Percentiles rank a stretch among this genome's conserved stretches.
Conservation (phyloP, 2,797 vertebrate species). For the Ctenochaetus hawaiiensis region DNA sequence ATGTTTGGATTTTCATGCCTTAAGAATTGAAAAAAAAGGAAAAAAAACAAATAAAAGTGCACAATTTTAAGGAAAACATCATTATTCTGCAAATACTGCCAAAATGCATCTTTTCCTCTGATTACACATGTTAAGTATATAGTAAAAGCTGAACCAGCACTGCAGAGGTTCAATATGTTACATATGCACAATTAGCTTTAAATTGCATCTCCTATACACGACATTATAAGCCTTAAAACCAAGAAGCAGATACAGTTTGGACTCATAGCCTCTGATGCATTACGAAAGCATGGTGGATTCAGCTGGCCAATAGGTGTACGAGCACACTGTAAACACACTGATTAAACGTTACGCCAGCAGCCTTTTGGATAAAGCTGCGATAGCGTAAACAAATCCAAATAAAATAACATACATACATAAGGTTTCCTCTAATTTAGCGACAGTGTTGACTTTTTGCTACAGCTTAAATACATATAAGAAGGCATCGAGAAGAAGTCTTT, state of each 20-base stretch:
- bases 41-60: conserved; percentile 39
- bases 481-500: conserved; percentile 69
- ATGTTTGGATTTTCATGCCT: conserved; percentile 36
- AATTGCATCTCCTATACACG: conserved; percentile 71
- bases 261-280: conserved; percentile 58
- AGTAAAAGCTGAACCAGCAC: conserved; percentile 69
- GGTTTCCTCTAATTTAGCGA: conserved; percentile 38
- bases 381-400: conserved; percentile 33
- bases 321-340: conserved; percentile 61
- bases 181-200: conserved; percentile 77
- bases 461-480: conserved; percentile 69
- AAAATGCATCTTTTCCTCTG: conserved; percentile 51
- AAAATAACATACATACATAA: not conserved
- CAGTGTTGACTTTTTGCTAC: conserved; percentile 62
- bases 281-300: conserved; percentile 62
- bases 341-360: conserved; percentile 45
- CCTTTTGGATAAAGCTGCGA: conserved; percentile 41
- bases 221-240: conserved; percentile 67
- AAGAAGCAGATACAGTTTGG: conserved; percentile 67
- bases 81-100: conserved; percentile 78
- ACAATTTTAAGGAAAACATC: conserved; percentile 48
- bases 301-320: conserved; percentile 49
- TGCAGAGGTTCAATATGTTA: conserved; percentile 69
- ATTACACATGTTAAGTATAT: conserved; percentile 50
- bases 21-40: conserved; percentile 19